Percentiles rank a stretch among this genome's conserved stretches.
Evolutionary conservation across 2,888 invertebrate genomes (phyloP).

Genomic region (Patella ulyssiponensis): DNA sequence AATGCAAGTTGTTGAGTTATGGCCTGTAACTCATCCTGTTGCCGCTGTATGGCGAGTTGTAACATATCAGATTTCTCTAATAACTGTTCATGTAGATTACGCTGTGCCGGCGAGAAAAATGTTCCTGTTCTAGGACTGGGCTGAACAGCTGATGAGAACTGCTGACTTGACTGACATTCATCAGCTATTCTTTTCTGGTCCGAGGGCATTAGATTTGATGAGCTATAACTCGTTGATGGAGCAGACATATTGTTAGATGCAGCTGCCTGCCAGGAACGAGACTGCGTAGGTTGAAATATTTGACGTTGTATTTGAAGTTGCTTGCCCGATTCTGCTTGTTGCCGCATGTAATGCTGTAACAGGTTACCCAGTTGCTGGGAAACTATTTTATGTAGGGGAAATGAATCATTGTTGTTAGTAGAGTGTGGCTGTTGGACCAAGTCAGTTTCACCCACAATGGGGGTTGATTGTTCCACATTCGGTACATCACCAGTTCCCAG

Average conservation of each 20-base stretch:
- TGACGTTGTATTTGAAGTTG: neutral
- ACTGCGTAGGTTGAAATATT: too few relatives aligned
- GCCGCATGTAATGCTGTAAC: slow-evolving; percentile 3
- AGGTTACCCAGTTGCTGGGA: neutral
- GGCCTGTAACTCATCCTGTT: slow-evolving; percentile 58
- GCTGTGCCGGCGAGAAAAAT: slow-evolving; percentile 58
- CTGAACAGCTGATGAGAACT: neutral
- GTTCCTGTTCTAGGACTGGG: slow-evolving; percentile 35
- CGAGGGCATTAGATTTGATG: too few relatives aligned
- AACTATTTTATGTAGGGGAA: neutral
- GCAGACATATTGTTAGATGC: too few relatives aligned
- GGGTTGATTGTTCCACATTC: neutral
- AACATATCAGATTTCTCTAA: slow-evolving; percentile 58
- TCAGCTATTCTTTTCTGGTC: too few relatives aligned
- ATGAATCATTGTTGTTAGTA: neutral
- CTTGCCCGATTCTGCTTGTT: neutral
- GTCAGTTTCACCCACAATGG: neutral
- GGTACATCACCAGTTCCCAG: neutral
- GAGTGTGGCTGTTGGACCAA: neutral
- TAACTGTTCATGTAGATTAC: slow-evolving; percentile 58
- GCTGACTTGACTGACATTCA: too few relatives aligned
- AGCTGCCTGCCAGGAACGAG: too few relatives aligned
- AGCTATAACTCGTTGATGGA: too few relatives aligned
- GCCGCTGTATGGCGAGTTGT: slow-evolving; percentile 56
- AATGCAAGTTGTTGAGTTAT: slow-evolving; percentile 58